Evolutionary conservation across 2,113 vertebrate genomes (phyloP).

Genomic region (Antechinus stuartii): DNA sequence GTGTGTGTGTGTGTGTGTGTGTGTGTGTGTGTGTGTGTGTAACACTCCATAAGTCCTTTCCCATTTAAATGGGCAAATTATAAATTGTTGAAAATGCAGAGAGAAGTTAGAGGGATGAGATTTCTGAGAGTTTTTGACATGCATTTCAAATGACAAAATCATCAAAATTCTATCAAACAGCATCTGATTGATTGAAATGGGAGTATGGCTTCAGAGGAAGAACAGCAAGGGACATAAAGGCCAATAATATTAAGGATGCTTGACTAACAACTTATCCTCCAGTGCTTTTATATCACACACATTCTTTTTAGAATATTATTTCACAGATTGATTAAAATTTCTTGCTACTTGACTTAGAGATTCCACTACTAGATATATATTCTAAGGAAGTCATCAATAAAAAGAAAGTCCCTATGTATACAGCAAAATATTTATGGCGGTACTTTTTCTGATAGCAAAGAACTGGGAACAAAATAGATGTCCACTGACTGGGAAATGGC

Average conservation of each 20-base stretch:
- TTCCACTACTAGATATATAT: neutral
- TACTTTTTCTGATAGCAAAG: neutral
- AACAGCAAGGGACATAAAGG: neutral
- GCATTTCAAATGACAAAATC: conserved; percentile 18
- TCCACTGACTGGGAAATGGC: neutral
- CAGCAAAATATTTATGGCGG: neutral
- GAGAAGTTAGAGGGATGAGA: conserved; percentile 9
- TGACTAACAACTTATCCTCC: conserved; percentile 34
- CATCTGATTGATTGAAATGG: conserved; percentile 10
- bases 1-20: too few relatives aligned
- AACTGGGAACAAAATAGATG: neutral
- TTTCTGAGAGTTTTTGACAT: conserved; percentile 28
- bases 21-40: neutral
- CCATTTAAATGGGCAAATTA: conserved; percentile 24
- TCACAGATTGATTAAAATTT: neutral
- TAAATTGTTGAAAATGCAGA: conserved; percentile 42
- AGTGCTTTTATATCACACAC: neutral
- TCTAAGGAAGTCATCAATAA: neutral
- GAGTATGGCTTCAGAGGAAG: neutral
- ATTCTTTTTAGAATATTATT: neutral
- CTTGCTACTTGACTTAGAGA: neutral
- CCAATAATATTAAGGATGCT: conserved; percentile 24
- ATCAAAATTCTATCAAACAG: conserved; percentile 14
- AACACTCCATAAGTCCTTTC: neutral
- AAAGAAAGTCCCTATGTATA: neutral